These are phyloP conservation scores for Danio choprae DNA, from an alignment of 2,797 vertebrate species.

Conservation along the genomic window DNA sequence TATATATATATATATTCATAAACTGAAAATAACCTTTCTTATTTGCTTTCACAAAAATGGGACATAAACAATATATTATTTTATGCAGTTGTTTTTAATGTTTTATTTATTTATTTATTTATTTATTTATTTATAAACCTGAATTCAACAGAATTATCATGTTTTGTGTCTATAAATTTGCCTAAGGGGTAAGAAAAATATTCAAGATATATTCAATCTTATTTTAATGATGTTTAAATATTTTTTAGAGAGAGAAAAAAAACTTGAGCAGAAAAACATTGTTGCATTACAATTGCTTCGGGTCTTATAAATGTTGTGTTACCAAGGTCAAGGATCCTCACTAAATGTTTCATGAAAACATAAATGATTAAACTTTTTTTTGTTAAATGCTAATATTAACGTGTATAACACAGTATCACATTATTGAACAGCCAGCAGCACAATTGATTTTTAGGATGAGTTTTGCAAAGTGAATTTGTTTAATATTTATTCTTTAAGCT, in stretches of 20 bases:
- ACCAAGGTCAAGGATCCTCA: neutral
- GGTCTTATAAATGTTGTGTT: neutral
- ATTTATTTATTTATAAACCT: neutral
- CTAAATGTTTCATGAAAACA: conserved; percentile 40
- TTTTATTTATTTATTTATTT: no score
- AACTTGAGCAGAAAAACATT: no score
- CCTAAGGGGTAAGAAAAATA: neutral
- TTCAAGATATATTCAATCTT: neutral
- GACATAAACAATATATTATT: no score
- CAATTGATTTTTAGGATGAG: neutral
- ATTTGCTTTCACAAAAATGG: no score
- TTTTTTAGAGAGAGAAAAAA: no score
- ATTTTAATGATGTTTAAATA: no score
- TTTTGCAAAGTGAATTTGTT: neutral
- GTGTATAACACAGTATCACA: neutral
- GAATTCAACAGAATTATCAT: neutral
- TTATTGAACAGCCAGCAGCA: conserved; percentile 35
- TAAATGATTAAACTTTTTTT: neutral
- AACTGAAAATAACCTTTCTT: no score
- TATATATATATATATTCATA: no score
- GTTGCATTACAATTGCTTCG: neutral
- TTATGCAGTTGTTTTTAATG: no score
- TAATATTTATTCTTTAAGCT: neutral
- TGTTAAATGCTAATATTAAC: neutral
- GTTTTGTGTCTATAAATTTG: neutral